A percentile compares a stretch with the other conserved stretches of the same genome.
phyloP scores from a whole-genome alignment of 2,888 invertebrate species.

The Pandemis cinnamomeana region DNA sequence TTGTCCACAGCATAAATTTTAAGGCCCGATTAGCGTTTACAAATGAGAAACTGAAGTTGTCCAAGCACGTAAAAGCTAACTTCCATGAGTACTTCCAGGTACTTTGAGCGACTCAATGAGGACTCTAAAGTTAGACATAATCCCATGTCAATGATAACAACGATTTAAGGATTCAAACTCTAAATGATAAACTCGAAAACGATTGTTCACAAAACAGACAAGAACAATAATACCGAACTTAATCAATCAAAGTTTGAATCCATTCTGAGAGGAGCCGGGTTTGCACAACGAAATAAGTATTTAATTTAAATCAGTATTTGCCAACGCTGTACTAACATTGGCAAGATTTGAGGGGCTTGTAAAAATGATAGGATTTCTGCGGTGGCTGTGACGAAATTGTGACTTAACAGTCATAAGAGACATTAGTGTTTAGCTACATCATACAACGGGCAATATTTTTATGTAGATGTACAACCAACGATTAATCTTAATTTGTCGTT shows the following conservation, averaged over 20 bases:
- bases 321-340: slow-evolving; percentile 27
- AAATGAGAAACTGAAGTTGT: neutral
- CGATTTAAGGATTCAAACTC: slow-evolving; percentile 20
- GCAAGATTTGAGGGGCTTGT: neutral
- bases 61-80: neutral
- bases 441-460: too few species aligned
- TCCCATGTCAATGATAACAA: slow-evolving; percentile 17
- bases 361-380: slow-evolving; percentile 2
- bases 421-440: neutral
- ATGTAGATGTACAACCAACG: too few species aligned
- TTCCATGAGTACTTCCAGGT: neutral
- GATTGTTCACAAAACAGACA: slow-evolving; percentile 41
- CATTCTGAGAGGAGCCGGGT: slow-evolving; percentile 45
- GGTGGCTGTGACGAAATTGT: neutral
- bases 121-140: neutral
- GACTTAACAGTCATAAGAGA: neutral
- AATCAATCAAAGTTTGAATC: slow-evolving; percentile 65
- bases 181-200: slow-evolving; percentile 33
- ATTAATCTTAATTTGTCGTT: too few species aligned
- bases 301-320: slow-evolving; percentile 50
- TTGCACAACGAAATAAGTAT: slow-evolving; percentile 53
- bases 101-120: neutral
- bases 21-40: neutral
- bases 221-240: slow-evolving; percentile 58
- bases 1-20: neutral